Conservation (phyloP, 2,113 vertebrate genomes). For the Neolamprologus caudopunctatus region DNA sequence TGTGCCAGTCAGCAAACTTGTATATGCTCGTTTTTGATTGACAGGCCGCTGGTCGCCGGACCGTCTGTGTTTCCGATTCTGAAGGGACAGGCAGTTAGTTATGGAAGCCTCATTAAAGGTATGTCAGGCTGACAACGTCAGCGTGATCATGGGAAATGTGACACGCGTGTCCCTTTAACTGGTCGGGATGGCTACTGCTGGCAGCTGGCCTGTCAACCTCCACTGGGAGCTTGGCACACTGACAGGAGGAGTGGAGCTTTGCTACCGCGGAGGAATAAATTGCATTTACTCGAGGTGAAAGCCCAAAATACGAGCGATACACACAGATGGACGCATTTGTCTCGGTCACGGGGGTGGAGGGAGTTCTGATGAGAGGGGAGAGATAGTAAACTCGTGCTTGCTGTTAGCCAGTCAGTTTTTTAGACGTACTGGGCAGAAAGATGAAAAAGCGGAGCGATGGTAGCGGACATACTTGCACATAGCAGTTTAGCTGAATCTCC, state of each 20-base stretch:
- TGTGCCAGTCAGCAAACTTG: neutral
- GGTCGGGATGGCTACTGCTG: constrained; percentile 46
- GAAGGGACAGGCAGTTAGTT: constrained; percentile 48
- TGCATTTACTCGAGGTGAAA: constrained; percentile 43
- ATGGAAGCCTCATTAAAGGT: constrained; percentile 50
- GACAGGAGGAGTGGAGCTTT: constrained; percentile 54
- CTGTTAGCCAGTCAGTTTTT: constrained; percentile 16
- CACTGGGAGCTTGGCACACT: constrained; percentile 49
- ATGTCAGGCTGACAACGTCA: constrained; percentile 55
- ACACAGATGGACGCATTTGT: constrained; percentile 4
- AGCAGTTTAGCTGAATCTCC: constrained; percentile 5
- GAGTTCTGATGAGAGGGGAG: neutral
- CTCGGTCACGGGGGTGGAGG: neutral
- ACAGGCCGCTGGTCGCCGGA: constrained; percentile 24
- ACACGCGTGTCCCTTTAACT: constrained; percentile 60
- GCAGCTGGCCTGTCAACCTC: constrained; percentile 56
- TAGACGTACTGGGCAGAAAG: constrained; percentile 19
- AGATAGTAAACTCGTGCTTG: neutral
- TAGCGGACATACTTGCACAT: neutral
- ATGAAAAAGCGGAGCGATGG: constrained; percentile 18
- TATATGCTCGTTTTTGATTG: constrained; percentile 37
- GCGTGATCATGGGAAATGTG: constrained; percentile 59
- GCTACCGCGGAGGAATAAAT: constrained; percentile 51
- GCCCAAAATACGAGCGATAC: neutral
- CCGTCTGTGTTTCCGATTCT: neutral